These are phyloP conservation scores for Microtus ochrogaster DNA, from an alignment of 2,113 vertebrate genomes.

Conservation along the genomic window DNA sequence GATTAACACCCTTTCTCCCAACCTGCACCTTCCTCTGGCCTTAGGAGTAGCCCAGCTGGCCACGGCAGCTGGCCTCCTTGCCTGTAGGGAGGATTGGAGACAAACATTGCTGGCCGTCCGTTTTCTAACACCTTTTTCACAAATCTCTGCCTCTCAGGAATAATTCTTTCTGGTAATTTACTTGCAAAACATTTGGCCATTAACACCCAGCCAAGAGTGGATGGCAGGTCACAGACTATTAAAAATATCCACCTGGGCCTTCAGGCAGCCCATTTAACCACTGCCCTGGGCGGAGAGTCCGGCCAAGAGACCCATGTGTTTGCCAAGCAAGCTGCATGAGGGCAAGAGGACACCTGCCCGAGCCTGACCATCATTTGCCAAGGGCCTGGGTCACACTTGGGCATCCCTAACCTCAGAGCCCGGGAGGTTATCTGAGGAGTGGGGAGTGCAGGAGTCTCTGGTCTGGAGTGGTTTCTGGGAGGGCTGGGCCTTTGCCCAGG, in stretches of 20 bases:
- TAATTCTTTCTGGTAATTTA: slow-evolving; percentile 81
- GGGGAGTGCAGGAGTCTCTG: background rate
- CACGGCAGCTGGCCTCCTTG: background rate
- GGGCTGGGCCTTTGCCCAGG: too few relatives aligned
- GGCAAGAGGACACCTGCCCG: background rate
- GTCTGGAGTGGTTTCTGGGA: background rate
- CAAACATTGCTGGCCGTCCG: background rate
- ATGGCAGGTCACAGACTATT: slow-evolving; percentile 83
- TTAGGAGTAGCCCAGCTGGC: background rate
- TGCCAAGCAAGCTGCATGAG: background rate
- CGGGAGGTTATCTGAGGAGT: background rate
- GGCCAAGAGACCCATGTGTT: background rate
- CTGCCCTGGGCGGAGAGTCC: background rate
- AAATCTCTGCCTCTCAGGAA: slow-evolving; percentile 79
- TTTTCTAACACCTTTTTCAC: slow-evolving; percentile 32
- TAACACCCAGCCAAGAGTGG: slow-evolving; percentile 86
- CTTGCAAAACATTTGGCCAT: slow-evolving; percentile 87
- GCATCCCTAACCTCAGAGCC: background rate
- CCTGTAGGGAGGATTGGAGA: fast-evolving
- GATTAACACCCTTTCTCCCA: too few relatives aligned
- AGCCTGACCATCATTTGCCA: fast-evolving
- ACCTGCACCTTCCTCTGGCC: background rate
- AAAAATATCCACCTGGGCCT: slow-evolving; percentile 78
- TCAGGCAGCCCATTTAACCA: slow-evolving; percentile 61
- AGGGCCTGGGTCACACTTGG: fast-evolving